Evolutionary conservation across 2,113 vertebrate genomes (phyloP).

Genomic region (Malaclemys terrapin): DNA sequence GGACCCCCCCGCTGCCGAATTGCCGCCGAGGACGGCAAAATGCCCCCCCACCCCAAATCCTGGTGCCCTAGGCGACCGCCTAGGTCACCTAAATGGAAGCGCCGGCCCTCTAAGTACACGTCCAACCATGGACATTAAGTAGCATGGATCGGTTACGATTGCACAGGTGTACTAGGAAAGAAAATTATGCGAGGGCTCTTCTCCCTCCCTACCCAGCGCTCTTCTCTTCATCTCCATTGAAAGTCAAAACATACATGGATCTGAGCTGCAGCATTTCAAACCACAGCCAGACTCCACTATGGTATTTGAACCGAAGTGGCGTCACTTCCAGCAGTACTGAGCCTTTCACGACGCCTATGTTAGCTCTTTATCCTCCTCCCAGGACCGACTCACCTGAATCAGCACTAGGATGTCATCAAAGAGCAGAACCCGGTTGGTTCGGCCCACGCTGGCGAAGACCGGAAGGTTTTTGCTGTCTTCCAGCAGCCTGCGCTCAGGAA

Average conservation of each 20-base stretch:
- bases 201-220: neutral
- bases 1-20: no score
- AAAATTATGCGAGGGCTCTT: fast-evolving
- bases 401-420: slow-evolving; percentile 80
- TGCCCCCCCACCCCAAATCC: no score
- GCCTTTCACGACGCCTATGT: fast-evolving
- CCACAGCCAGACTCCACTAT: neutral
- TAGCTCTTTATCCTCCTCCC: neutral
- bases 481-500: slow-evolving; percentile 72
- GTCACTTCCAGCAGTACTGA: fast-evolving
- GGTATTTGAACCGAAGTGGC: neutral
- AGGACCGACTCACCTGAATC: slow-evolving; percentile 72
- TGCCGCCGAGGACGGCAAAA: no score
- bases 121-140: neutral
- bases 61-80: no score
- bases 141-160: neutral
- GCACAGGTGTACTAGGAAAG: neutral
- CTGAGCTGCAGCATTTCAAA: neutral
- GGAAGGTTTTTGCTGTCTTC: slow-evolving; percentile 78
- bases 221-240: neutral
- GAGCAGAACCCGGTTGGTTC: slow-evolving; percentile 77
- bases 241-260: fast-evolving
- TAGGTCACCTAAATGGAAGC: no score
- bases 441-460: neutral
- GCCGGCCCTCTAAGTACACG: neutral